Percentiles rank a stretch among this genome's conserved stretches.
These are phyloP conservation scores for Liolophura sinensis DNA, from an alignment of 1,140 invertebrate species.

Conservation along the genomic window DNA sequence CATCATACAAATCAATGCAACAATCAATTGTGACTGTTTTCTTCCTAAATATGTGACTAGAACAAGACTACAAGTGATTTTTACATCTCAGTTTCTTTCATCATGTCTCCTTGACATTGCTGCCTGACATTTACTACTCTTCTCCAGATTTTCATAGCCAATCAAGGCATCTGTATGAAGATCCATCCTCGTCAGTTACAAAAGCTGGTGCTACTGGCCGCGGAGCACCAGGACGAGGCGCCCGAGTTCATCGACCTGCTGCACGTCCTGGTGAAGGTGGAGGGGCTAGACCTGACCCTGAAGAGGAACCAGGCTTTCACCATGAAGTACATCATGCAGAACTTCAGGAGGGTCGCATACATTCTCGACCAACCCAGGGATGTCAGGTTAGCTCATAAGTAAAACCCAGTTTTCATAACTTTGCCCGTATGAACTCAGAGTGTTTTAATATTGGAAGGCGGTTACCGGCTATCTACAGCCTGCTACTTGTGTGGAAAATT, in stretches of 20 bases:
- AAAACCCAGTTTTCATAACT: background rate
- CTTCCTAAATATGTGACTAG: no score
- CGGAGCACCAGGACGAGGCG: conserved; percentile 47
- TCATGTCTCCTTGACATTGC: background rate
- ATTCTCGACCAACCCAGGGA: conserved; percentile 51
- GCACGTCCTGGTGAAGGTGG: conserved; percentile 54
- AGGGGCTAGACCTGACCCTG: conserved; percentile 54
- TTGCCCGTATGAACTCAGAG: background rate
- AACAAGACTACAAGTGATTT: background rate
- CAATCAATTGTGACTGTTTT: no score
- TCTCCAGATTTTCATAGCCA: conserved; percentile 54
- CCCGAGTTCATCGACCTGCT: conserved; percentile 56
- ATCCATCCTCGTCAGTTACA: conserved; percentile 54
- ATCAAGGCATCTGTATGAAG: conserved; percentile 55
- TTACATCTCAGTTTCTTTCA: background rate
- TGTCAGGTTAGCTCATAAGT: conserved; percentile 26
- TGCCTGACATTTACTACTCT: background rate
- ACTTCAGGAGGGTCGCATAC: conserved; percentile 54
- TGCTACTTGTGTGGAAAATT: no score
- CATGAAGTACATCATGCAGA: conserved; percentile 61
- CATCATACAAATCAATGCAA: no score
- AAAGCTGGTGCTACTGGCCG: conserved; percentile 51
- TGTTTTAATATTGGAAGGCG: no score
- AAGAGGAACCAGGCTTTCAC: conserved; percentile 57
- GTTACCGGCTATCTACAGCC: no score